Conservation (phyloP, 1,140 invertebrate genomes). For the Scylla paramamosain region DNA sequence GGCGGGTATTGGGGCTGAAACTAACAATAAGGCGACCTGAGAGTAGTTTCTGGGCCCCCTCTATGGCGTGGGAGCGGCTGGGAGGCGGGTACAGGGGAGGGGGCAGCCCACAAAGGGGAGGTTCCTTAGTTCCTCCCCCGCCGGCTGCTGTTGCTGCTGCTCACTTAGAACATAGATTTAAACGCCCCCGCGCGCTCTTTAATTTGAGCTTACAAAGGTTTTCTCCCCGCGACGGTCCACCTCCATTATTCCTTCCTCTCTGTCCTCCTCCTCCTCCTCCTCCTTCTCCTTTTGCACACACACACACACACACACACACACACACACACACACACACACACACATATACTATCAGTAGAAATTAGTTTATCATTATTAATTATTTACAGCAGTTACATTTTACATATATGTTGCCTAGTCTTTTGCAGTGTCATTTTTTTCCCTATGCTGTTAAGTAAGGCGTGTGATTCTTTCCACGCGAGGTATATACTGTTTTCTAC, state of each 20-base stretch:
- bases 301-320: no score
- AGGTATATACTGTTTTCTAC: no score
- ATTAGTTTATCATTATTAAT: no score
- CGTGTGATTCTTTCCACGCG: no score
- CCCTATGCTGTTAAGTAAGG: no score
- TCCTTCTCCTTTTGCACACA: neutral
- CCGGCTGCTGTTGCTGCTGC: neutral
- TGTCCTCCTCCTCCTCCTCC: neutral
- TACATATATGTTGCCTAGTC: no score
- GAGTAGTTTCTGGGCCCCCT: neutral
- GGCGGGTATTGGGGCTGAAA: neutral
- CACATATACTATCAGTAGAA: neutral
- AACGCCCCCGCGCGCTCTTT: slow-evolving; percentile 16
- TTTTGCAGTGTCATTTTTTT: no score
- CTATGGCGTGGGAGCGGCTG: neutral
- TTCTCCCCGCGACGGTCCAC: neutral
- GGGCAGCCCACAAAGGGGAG: neutral
- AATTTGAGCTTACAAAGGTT: slow-evolving; percentile 24
- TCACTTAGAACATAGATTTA: slow-evolving; percentile 15
- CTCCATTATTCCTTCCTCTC: neutral
- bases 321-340: no score
- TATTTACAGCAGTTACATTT: no score
- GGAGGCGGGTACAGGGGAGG: neutral
- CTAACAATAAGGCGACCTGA: neutral
- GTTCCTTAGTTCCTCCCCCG: neutral